These are phyloP conservation scores for Acrocephalus kingi DNA, from an alignment of 2,113 vertebrate species.

Conservation along the genomic window DNA sequence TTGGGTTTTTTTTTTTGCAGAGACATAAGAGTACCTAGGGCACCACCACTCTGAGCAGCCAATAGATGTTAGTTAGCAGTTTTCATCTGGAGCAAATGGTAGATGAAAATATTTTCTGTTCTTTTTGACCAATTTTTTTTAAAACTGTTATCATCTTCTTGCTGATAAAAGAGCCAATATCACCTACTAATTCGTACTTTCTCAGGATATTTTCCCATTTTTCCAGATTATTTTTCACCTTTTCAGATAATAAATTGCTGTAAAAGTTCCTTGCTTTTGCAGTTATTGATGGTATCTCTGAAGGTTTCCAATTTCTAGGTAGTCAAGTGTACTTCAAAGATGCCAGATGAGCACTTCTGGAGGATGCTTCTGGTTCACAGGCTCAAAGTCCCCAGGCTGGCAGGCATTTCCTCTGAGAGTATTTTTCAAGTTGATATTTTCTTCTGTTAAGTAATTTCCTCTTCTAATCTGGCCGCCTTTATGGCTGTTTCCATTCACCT, in stretches of 20 bases:
- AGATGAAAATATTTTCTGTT: background rate
- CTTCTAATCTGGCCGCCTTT: background rate
- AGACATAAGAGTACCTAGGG: background rate
- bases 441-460: background rate
- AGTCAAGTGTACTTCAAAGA: background rate
- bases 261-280: background rate
- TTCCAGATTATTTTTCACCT: background rate
- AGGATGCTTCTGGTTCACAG: background rate
- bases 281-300: background rate
- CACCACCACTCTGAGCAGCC: background rate
- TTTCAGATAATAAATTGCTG: background rate
- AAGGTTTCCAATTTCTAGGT: background rate
- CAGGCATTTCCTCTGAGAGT: background rate
- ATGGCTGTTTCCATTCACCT: background rate
- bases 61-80: background rate
- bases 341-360: background rate
- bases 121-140: background rate
- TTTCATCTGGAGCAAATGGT: background rate
- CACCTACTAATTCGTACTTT: background rate
- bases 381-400: background rate
- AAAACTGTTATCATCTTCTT: background rate
- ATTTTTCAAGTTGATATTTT: background rate
- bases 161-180: background rate
- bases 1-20: background rate
- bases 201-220: background rate